These are phyloP conservation scores for Phymorhynchus buccinoides DNA, from an alignment of 1,140 invertebrate species.

Conservation along the genomic window DNA sequence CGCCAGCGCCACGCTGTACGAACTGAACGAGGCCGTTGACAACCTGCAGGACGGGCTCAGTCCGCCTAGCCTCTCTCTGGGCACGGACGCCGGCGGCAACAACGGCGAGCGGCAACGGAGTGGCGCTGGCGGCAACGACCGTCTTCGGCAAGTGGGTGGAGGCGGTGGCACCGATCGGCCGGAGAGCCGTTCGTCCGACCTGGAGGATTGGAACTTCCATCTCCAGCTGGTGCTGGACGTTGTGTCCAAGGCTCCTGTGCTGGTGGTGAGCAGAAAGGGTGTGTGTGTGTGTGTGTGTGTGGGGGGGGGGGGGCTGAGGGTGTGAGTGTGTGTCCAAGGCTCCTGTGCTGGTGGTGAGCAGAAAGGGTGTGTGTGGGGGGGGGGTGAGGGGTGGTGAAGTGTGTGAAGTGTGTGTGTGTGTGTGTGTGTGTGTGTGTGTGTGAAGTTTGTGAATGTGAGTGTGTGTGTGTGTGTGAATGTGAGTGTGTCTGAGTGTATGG, in stretches of 20 bases:
- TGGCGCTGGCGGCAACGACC: too few species aligned
- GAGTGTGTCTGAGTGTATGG: too few species aligned
- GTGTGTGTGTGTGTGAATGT: too few species aligned
- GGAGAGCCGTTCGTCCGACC: background rate
- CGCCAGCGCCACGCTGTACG: background rate
- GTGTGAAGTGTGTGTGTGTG: too few species aligned
- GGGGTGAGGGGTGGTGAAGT: too few species aligned
- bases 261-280: too few species aligned
- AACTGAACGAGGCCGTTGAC: conserved; percentile 29
- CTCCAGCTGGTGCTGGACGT: conserved; percentile 34
- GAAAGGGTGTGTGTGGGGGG: background rate
- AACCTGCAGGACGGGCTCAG: conserved; percentile 31
- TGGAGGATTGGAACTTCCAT: conserved; percentile 31
- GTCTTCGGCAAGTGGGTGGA: too few species aligned
- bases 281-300: too few species aligned
- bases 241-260: conserved; percentile 23
- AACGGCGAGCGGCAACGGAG: background rate
- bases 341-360: conserved; percentile 17
- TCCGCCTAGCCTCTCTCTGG: conserved; percentile 4
- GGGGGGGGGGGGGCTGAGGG: too few species aligned
- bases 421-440: too few species aligned
- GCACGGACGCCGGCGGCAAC: background rate
- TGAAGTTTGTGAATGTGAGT: too few species aligned
- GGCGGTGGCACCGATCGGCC: too few species aligned
- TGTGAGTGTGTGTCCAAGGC: conserved; percentile 24